Evolutionary conservation across 2,113 vertebrate species (phyloP).

Genomic region (Eolophus roseicapilla): DNA sequence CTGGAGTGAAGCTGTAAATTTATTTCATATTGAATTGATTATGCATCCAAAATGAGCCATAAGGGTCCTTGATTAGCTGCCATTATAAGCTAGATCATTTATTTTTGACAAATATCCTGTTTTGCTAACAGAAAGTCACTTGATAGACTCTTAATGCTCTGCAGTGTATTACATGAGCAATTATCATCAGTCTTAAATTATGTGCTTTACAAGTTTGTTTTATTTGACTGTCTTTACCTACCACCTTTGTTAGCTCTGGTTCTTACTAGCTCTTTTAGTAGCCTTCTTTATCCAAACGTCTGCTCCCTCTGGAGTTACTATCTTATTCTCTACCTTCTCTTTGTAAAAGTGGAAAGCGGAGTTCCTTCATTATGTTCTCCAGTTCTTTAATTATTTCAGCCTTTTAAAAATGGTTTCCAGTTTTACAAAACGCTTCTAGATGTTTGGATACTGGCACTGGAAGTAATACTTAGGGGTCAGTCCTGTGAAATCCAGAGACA

Average conservation of each 20-base stretch:
- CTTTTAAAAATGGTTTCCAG: not conserved
- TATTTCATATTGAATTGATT: not conserved
- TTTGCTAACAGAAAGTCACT: not conserved
- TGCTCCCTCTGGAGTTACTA: not conserved
- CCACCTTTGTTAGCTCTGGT: not conserved
- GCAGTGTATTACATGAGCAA: not conserved
- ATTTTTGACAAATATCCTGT: not conserved
- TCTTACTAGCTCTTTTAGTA: not conserved
- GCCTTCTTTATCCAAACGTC: not conserved
- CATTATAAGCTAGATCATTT: not conserved
- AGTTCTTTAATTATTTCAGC: not conserved
- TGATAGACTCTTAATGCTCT: not conserved
- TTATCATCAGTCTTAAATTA: not conserved
- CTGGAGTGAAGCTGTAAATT: not conserved
- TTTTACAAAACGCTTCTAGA: not conserved
- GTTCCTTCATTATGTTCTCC: not conserved
- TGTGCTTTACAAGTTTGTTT: not conserved
- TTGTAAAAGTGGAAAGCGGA: not conserved
- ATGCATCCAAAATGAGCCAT: not conserved
- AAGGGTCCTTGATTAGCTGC: not conserved
- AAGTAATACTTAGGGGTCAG: not conserved
- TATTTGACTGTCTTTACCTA: not conserved
- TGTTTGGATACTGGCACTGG: not conserved
- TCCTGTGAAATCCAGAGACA: not conserved
- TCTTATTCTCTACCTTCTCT: not conserved